phyloP scores from a whole-genome alignment of 1,140 invertebrate species.

The Brachionus asplanchnoidis region DNA sequence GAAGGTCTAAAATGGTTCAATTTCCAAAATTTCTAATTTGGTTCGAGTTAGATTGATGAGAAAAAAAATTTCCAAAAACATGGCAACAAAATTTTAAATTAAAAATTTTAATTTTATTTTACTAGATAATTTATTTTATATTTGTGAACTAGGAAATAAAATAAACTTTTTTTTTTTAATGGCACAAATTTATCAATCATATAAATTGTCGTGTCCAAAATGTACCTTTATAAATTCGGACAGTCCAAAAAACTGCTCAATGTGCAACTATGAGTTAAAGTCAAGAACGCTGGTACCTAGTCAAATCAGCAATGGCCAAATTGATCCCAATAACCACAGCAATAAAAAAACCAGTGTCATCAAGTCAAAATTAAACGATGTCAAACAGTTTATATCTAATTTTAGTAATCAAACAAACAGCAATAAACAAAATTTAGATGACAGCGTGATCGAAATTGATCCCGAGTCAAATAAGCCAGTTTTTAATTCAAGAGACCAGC shows the following conservation, averaged over 20 bases:
- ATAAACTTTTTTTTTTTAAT: neutral
- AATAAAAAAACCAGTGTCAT: conserved; percentile 2
- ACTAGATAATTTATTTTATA: conserved; percentile 3
- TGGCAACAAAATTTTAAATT: neutral
- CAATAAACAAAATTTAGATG: conserved; percentile 14
- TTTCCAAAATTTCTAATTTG: too few species aligned
- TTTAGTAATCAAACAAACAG: neutral
- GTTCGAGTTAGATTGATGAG: neutral
- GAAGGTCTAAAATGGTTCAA: too few species aligned
- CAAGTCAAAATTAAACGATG: conserved; percentile 12
- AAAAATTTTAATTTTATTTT: neutral
- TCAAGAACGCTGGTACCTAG: neutral
- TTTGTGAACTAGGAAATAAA: neutral
- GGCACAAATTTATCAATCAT: neutral
- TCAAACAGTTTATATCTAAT: conserved; percentile 12
- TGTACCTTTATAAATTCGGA: neutral
- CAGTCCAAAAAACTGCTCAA: neutral
- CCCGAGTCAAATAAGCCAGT: neutral
- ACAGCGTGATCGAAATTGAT: conserved; percentile 39
- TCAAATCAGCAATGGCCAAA: neutral
- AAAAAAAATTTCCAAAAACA: neutral
- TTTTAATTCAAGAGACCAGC: neutral
- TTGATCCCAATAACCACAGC: neutral
- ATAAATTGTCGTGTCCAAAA: neutral
- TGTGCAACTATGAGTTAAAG: neutral